Percentiles rank a stretch among this genome's conserved stretches.
Evolutionary conservation across 2,113 vertebrate species (phyloP).

Genomic region (Orthonyx spaldingii): DNA sequence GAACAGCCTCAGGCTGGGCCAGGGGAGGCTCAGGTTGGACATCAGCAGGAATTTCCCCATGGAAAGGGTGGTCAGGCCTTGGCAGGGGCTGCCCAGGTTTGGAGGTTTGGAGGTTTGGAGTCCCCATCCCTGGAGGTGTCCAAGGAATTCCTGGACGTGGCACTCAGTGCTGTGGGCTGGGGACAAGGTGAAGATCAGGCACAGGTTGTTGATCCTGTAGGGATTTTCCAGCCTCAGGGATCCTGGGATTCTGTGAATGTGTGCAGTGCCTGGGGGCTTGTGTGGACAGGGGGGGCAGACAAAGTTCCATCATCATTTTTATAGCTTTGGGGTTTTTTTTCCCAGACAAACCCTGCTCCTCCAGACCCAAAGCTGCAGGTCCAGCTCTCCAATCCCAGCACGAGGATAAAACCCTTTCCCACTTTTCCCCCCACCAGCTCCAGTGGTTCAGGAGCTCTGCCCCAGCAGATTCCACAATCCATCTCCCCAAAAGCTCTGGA

Average conservation of each 20-base stretch:
- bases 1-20: neutral
- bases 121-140: neutral
- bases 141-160: accelerated
- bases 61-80: accelerated
- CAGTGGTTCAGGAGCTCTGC: neutral
- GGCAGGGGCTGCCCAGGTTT: neutral
- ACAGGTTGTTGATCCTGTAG: neutral
- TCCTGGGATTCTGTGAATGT: too few relatives aligned
- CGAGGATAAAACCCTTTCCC: neutral
- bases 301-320: neutral
- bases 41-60: neutral
- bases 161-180: neutral
- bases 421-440: neutral
- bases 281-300: neutral
- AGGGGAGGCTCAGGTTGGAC: neutral
- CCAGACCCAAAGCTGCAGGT: too few relatives aligned
- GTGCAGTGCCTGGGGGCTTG: accelerated
- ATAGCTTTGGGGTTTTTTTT: neutral
- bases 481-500: neutral
- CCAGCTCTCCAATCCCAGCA: neutral
- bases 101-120: neutral
- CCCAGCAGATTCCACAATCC: neutral
- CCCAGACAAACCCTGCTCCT: neutral
- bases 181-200: neutral
- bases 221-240: neutral